Conservation (phyloP, 1,140 invertebrate species). For the Neodiprion virginianus region DNA sequence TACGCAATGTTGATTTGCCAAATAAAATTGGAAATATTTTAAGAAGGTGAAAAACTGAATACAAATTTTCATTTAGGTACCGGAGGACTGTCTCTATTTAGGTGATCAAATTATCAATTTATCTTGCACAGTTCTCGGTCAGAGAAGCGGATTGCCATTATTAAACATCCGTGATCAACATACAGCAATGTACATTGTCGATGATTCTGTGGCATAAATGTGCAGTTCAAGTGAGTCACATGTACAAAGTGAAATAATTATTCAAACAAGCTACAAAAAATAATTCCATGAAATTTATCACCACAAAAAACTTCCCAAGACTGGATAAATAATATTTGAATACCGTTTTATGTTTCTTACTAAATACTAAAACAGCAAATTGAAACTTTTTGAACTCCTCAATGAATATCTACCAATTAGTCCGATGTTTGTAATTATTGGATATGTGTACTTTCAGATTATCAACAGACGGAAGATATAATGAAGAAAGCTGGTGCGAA, state of each 20-base stretch:
- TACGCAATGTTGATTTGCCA: slow-evolving; percentile 8
- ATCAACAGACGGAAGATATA: slow-evolving; percentile 13
- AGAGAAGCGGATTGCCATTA: slow-evolving; percentile 40
- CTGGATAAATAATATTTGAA: too few species aligned
- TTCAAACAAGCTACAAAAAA: slow-evolving; percentile 10
- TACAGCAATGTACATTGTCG: neutral
- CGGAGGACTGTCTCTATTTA: slow-evolving; percentile 33
- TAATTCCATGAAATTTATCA: neutral
- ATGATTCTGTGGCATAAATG: neutral
- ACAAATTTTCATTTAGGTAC: slow-evolving; percentile 33
- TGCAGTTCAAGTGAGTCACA: neutral
- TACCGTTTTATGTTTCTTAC: too few species aligned
- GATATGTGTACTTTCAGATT: neutral
- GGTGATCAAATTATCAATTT: slow-evolving; percentile 46
- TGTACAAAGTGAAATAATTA: too few species aligned
- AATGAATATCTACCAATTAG: too few species aligned
- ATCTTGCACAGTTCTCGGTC: slow-evolving; percentile 40
- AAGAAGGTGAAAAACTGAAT: neutral
- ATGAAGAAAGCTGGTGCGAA: slow-evolving; percentile 49
- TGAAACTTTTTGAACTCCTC: too few species aligned
- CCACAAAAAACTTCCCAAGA: too few species aligned
- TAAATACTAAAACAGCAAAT: too few species aligned
- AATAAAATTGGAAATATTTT: slow-evolving; percentile 12
- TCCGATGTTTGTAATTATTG: too few species aligned
- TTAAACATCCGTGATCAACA: slow-evolving; percentile 28